Percentiles rank a stretch among this genome's conserved stretches.
Conservation (phyloP, 2,888 invertebrate species). For the Exocentrus adspersus region DNA sequence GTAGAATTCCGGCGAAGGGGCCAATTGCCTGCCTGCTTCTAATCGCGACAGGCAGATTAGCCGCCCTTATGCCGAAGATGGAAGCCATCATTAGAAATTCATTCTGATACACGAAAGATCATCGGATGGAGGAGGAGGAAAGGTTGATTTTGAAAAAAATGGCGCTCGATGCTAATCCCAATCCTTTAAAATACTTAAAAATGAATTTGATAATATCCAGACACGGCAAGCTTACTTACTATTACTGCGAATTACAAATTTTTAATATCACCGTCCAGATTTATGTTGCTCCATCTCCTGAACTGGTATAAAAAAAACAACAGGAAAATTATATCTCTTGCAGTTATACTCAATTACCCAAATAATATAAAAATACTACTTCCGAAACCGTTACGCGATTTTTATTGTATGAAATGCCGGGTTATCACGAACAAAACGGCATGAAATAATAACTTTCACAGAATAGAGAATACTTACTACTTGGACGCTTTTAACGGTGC, state of each 20-base stretch:
- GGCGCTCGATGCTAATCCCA: no score
- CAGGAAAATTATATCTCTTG: not conserved
- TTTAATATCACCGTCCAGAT: no score
- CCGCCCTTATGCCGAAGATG: conserved; percentile 10
- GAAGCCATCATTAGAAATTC: not conserved
- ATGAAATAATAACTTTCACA: conserved; percentile 9
- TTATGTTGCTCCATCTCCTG: not conserved
- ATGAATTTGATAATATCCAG: no score
- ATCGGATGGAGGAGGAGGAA: no score
- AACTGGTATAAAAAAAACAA: not conserved
- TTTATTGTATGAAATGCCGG: not conserved
- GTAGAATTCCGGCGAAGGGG: not conserved
- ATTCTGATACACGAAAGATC: no score
- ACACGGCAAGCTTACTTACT: no score
- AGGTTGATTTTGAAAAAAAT: no score
- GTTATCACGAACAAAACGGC: conserved; percentile 2
- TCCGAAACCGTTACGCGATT: conserved; percentile 2
- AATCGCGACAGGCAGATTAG: conserved; percentile 7
- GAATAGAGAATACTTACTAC: not conserved
- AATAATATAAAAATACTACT: not conserved
- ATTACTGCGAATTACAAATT: no score
- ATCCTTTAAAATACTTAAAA: no score
- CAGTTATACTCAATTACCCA: not conserved
- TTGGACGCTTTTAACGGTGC: not conserved
- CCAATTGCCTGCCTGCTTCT: not conserved